Conservation (phyloP, 2,797 vertebrate genomes). For the Semaprochilodus insignis region DNA sequence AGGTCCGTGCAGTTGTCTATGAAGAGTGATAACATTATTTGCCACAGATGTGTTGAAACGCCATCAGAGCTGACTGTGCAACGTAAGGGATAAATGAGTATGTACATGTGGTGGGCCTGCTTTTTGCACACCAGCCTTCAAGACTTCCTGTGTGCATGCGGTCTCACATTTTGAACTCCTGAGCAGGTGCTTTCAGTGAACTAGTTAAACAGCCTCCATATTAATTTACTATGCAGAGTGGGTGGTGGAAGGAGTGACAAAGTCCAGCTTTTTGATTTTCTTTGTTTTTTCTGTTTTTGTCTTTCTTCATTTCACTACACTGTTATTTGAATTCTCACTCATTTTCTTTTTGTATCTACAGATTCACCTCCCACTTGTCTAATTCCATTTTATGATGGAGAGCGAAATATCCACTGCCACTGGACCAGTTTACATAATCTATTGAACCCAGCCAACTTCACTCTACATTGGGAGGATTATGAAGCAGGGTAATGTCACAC, state of each 20-base stretch:
- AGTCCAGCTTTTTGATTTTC: neutral
- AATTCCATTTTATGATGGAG: conserved; percentile 21
- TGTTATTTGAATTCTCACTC: neutral
- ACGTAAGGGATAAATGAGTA: neutral
- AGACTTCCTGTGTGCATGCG: conserved; percentile 35
- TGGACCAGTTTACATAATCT: conserved; percentile 62
- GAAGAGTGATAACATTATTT: too few relatives aligned
- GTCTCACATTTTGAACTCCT: neutral
- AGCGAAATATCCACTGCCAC: conserved; percentile 66
- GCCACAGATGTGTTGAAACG: too few relatives aligned
- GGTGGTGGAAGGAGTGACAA: neutral
- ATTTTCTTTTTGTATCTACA: conserved; percentile 23
- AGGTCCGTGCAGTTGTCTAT: too few relatives aligned
- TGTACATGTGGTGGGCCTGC: neutral
- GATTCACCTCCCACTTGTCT: conserved; percentile 58
- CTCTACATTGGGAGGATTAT: conserved; percentile 68
- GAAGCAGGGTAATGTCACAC: neutral
- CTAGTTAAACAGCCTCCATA: neutral
- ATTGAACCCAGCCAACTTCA: conserved; percentile 60
- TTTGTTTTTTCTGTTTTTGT: neutral
- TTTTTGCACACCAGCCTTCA: neutral
- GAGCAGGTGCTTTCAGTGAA: neutral
- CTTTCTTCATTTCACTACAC: too few relatives aligned
- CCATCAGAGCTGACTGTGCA: too few relatives aligned
- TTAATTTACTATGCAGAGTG: neutral